phyloP scores from a whole-genome alignment of 1,140 invertebrate genomes.

The Drosophila prosaltans region DNA sequence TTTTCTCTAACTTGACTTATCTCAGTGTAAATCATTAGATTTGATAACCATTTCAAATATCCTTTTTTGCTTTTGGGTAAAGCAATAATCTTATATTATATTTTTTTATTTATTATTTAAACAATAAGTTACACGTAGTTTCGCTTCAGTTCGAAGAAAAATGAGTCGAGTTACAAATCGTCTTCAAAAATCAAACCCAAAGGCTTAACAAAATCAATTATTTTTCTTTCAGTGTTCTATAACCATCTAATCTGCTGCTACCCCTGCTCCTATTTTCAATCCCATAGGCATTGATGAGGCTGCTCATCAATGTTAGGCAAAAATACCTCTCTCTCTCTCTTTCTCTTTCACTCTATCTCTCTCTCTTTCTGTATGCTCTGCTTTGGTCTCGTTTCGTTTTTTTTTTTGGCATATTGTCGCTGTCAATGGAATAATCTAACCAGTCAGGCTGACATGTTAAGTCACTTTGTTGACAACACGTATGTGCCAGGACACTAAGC shows the following conservation, averaged over 20 bases:
- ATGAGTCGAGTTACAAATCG: no score
- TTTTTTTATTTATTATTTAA: no score
- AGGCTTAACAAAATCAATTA: neutral
- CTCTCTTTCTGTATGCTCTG: neutral
- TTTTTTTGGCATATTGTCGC: slow-evolving; percentile 40
- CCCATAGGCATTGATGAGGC: slow-evolving; percentile 43
- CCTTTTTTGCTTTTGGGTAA: no score
- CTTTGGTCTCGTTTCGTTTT: slow-evolving; percentile 24
- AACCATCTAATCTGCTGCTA: slow-evolving; percentile 5
- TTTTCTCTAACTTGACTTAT: no score
- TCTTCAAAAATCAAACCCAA: no score
- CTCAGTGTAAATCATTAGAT: no score
- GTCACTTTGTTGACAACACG: slow-evolving; percentile 60
- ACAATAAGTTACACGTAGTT: no score
- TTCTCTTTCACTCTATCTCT: neutral
- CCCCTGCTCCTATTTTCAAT: slow-evolving; percentile 18
- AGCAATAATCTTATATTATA: no score
- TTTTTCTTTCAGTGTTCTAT: slow-evolving; percentile 3
- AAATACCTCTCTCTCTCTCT: slow-evolving; percentile 14
- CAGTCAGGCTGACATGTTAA: slow-evolving; percentile 68
- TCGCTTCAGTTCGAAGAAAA: no score
- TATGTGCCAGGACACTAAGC: slow-evolving; percentile 15
- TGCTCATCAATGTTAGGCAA: slow-evolving; percentile 30
- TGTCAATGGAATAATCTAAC: slow-evolving; percentile 72
- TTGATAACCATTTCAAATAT: no score